Evolutionary conservation across 2,888 invertebrate genomes (phyloP), one percentile per base, ranked within the genome.

Genomic region (Macropis europaea): DNA sequence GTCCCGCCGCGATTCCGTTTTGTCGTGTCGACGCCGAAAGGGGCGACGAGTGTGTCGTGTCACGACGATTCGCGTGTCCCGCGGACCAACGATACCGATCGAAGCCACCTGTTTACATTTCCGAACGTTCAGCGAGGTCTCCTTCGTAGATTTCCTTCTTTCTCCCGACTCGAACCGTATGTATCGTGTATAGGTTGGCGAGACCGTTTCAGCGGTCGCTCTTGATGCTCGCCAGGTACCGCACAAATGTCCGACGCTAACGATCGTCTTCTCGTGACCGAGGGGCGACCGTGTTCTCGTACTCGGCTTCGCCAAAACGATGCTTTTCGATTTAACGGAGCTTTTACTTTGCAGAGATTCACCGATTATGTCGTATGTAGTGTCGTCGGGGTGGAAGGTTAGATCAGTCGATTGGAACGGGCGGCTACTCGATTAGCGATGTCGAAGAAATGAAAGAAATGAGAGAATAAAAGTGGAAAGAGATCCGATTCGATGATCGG

Each of bases 351-450:
- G 11, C 57, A 40, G 38, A 47, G 36, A 5, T 17, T 22, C 47
- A 26, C 19, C 61, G 34, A 22, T 60, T 28, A 40, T 32, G 15
- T 48, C 30, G 15, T 30, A 45, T n/a, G 13, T 64, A 11, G 30
- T 50, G 26, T 38, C 32, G 30, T 28, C 36, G 43, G 17, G 17
- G 11, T 30, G 62, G 36, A 66, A 24, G 43, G 43, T 64, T 42
- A 26, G 26, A 48, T 47, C 13, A 24, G 9, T 42, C 48, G 64
- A 30, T 38, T 28, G 28, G 60, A 34, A 30, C 15, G 50, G 48
- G 32, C 47, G 13, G n/a, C 59, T 42, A 32, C 40, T 56, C 48
- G 68, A 56, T 52, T 17, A 64, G 64, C 68, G 57, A 73, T 69
- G 61, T 54, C 38, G 24, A 40, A 56, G n/a, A 13, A 17, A 7